Evolutionary conservation across 1,140 invertebrate genomes (phyloP), one percentile per base, ranked within the genome.

Genomic region (Cepaea nemoralis): DNA sequence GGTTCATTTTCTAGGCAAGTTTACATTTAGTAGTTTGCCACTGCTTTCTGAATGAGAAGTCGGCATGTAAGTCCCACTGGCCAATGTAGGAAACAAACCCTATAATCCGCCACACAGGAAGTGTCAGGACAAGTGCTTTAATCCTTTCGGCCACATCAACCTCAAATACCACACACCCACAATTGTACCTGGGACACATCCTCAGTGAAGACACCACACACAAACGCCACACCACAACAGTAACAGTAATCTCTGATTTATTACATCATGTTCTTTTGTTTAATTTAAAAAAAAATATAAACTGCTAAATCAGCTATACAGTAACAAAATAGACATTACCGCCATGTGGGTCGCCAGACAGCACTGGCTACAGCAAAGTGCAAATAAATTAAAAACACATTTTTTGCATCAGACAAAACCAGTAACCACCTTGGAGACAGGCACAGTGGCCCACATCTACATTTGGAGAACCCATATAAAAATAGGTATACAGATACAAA

Each of bases 381-480:
- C 37, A 71, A n/a, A 71, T 71, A 71, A 71, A 40, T 71, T 71
- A 71, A 71, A 6, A 71, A 37, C 3, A 40, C 1, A 45, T 71
- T 63, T n/a, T 31, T 63, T 27, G 27, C 27, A 63, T 31, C 59
- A 31, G 27, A 63, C 27, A 63, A 5, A 63, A 63, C 33, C 59
- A 63, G 27, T 8, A 19, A 63, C 59, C 59, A 63, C n/a, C 27
- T 1, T 63, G 6, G n/a, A 27, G 27, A 63, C 33, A 63, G n/a
- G 24, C 50, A 55, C 22, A 31, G 5, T 5, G 6, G 6, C 59
- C n/a, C 27, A 2, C 3, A 63, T 63, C 59, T 63, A 2, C 59
- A 31, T 27, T 12, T 27, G 59, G 5, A 63, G 59, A 6, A 63
- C 27, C 16, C 27, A 31, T 55, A 55, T 55, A 55, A 8, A 55